phyloP scores from a whole-genome alignment of 2,888 invertebrate genomes.

The Heteromyza rotundicornis region DNA sequence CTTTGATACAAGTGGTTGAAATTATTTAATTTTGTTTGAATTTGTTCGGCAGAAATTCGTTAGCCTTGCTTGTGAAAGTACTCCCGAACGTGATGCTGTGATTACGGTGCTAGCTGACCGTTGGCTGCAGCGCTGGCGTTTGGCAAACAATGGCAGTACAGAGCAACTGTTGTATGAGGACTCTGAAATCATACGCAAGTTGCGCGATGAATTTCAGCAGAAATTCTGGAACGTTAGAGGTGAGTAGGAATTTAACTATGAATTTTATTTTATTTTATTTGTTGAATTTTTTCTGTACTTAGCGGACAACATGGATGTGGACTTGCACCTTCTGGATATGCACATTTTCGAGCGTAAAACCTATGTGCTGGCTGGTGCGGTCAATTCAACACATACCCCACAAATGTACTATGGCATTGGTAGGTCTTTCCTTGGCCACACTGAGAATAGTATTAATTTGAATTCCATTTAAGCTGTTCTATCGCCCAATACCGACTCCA shows the following conservation, averaged over 20 bases:
- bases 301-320: constrained; percentile 69
- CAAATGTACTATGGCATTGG: constrained; percentile 77
- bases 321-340: constrained; percentile 80
- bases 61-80: constrained; percentile 68
- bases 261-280: not conserved
- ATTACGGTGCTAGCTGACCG: constrained; percentile 79
- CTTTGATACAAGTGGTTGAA: not conserved
- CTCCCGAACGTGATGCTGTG: constrained; percentile 63
- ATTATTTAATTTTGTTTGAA: not conserved
- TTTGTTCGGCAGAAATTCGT: constrained; percentile 66
- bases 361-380: constrained; percentile 75
- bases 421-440: constrained; percentile 58
- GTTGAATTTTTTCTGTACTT: not conserved
- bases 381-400: constrained; percentile 70
- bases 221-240: constrained; percentile 70
- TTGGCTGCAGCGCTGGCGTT: constrained; percentile 82
- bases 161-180: constrained; percentile 78
- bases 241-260: no score
- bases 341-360: constrained; percentile 72
- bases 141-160: constrained; percentile 67
- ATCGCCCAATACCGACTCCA: constrained; percentile 40
- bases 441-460: not conserved
- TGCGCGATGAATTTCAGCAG: constrained; percentile 74
- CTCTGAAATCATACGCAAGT: constrained; percentile 73
- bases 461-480: constrained; percentile 41